Conservation (phyloP, 1,140 invertebrate species). For the Penaeus indicus region DNA sequence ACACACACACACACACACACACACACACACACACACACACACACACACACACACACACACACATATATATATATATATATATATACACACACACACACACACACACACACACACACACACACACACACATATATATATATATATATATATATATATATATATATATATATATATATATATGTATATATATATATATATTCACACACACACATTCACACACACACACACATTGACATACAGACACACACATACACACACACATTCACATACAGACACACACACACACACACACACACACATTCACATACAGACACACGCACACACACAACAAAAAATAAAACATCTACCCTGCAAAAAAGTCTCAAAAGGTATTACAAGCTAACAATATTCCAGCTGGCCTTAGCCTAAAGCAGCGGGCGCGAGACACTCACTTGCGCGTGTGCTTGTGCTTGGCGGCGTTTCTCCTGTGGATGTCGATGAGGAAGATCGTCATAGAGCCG, state of each 20-base stretch:
- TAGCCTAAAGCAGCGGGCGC: too few relatives aligned
- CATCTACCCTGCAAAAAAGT: background rate
- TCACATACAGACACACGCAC: background rate
- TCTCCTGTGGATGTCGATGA: constrained; percentile 83
- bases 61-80: constrained; percentile 7
- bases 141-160: constrained; percentile 2
- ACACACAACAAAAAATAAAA: background rate
- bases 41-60: background rate
- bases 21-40: background rate
- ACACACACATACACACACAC: too few relatives aligned
- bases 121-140: background rate
- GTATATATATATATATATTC: background rate
- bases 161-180: constrained; percentile 20
- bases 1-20: too few relatives aligned
- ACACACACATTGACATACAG: too few relatives aligned
- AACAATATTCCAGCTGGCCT: too few relatives aligned
- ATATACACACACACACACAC: background rate
- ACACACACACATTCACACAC: too few relatives aligned
- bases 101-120: background rate
- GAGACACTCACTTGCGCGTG: constrained; percentile 50
- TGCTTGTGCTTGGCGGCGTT: constrained; percentile 69
- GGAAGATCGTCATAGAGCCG: constrained; percentile 82
- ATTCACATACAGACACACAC: too few relatives aligned
- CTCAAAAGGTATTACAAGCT: too few relatives aligned
- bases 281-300: too few relatives aligned